These are phyloP conservation scores for Doris montereyensis DNA, from an alignment of 2,888 invertebrate genomes.

Conservation along the genomic window DNA sequence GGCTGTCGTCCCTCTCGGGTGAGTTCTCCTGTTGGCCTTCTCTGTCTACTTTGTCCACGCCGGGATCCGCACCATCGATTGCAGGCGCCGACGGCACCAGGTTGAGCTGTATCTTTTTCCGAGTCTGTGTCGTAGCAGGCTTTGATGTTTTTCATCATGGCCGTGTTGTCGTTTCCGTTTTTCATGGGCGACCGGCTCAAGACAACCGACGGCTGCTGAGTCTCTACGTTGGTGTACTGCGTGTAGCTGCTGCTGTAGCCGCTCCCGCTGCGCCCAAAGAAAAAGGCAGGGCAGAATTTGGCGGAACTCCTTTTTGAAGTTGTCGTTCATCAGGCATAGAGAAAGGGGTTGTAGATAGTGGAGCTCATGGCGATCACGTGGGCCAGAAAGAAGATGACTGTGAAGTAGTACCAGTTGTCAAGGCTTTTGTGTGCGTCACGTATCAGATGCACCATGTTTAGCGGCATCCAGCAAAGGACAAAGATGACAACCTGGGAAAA, in stretches of 20 bases:
- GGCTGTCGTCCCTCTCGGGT: no score
- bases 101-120: no score
- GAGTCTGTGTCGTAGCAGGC: conserved; percentile 66
- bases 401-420: conserved; percentile 87
- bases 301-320: conserved; percentile 90
- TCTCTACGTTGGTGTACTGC: conserved; percentile 69
- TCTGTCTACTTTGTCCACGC: no score
- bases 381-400: conserved; percentile 89
- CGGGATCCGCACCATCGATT: no score
- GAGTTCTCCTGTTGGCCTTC: no score
- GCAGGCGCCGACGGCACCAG: no score
- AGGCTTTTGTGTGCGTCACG: conserved; percentile 58
- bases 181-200: conserved; percentile 66
- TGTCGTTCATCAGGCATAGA: conserved; percentile 96
- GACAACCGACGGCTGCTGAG: conserved; percentile 65
- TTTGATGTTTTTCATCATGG: conserved; percentile 55
- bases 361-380: conserved; percentile 94
- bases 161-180: conserved; percentile 59
- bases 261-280: conserved; percentile 54
- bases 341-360: conserved; percentile 93
- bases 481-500: conserved; percentile 79
- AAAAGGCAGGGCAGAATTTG: conserved; percentile 72
- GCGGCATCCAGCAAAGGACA: conserved; percentile 86
- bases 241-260: conserved; percentile 63
- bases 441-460: conserved; percentile 90